Base-by-base conservation (phyloP, 2,113 vertebrate genomes). In the Trichechus manatus region DNA sequence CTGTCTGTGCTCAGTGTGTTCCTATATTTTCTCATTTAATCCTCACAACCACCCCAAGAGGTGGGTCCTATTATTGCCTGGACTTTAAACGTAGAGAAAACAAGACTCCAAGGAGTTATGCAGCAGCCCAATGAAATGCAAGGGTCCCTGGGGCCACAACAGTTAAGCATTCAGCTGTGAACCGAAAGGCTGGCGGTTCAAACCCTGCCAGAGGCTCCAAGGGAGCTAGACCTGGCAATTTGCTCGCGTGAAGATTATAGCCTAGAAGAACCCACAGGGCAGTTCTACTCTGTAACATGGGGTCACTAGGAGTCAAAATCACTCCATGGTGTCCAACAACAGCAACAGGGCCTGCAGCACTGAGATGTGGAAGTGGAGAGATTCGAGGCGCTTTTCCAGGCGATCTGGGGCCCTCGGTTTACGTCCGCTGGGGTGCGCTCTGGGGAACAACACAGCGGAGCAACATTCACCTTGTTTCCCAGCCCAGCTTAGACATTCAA, bases 1-100 rank as follows among this genome's bases (percentile, higher is more conserved):
- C 0, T 5, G 36, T 1, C 0, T 5, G 36, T 39, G 68, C 20
- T 27, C 20, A 6, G 47, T 5, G n/a, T 31, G 14, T 10, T 5
- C 9, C 19, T 13, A 0, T 47, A 13, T 72, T 33, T 39, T 42
- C 31, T 75, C 61, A 15, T 4, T 82, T 47, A 78, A 33, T 42
- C 31, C 59, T 61, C 22, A 11, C 33, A 39, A 4, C 15, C 17
- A 79, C 25, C 5, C 25, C 59, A 80, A 74, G 42, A 79, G 25
- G 20, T 39, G 5, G 20, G 23, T 39, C 11, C 33, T 70, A 9
- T 39, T 27, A 74, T 29, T 70, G 50, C 19, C n/a, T 89, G 36
- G 27, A 59, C 13, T 36, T 25, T 59, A 77, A 78, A 88, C n/a
- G 20, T 6, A 23, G 27, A 29, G 17, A 36, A 42, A 72, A 29